phyloP scores from a whole-genome alignment of 2,797 vertebrate genomes.

The Sus cebifrons region DNA sequence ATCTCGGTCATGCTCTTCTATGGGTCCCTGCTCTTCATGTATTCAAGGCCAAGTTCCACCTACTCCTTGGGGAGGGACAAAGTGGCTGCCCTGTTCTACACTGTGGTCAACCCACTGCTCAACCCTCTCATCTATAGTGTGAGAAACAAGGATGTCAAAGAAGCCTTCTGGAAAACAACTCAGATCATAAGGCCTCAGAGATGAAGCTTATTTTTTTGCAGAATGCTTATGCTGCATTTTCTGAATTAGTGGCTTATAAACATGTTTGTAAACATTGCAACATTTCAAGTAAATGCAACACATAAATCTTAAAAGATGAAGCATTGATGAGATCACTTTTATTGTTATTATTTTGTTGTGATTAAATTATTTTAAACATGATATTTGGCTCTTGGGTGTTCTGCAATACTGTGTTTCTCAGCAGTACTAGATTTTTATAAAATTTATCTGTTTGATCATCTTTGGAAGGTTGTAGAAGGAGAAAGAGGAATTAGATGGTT shows the following conservation, averaged over 20 bases:
- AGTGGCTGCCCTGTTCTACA: slow-evolving; percentile 80
- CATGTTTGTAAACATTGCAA: background rate
- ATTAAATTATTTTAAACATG: background rate
- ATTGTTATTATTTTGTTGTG: background rate
- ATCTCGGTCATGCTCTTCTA: slow-evolving; percentile 74
- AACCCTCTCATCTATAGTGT: slow-evolving; percentile 43
- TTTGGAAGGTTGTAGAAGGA: background rate
- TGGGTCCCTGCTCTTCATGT: slow-evolving; percentile 69
- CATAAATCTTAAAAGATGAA: background rate
- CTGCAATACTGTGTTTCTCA: background rate
- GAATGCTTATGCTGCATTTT: background rate
- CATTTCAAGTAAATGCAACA: background rate
- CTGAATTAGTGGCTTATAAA: background rate
- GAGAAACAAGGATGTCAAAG: slow-evolving; percentile 82
- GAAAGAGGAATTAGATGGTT: background rate
- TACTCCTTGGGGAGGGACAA: slow-evolving; percentile 80
- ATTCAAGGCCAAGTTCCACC: slow-evolving; percentile 50
- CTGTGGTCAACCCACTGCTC: slow-evolving; percentile 52
- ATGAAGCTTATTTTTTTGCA: background rate
- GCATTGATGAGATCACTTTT: background rate
- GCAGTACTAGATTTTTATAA: background rate
- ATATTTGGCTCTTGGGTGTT: background rate
- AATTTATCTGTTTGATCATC: background rate
- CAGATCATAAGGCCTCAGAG: background rate
- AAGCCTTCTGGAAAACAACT: slow-evolving; percentile 59